These are phyloP conservation scores for Emys orbicularis DNA, from an alignment of 2,797 vertebrate genomes.

Conservation along the genomic window DNA sequence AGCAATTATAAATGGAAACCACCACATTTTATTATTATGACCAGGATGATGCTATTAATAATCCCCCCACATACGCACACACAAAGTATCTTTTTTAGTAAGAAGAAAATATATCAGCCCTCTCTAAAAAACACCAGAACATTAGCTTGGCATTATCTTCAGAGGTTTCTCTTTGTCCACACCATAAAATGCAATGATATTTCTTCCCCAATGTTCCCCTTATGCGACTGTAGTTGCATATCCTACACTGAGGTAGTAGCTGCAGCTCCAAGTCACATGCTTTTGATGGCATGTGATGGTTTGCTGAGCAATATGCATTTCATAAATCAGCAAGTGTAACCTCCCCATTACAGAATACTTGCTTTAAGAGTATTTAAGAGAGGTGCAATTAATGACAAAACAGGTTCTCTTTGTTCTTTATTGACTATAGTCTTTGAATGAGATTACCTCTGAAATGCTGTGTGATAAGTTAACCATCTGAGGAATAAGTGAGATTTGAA, in stretches of 20 bases:
- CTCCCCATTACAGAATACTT: not conserved
- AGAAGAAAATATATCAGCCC: not conserved
- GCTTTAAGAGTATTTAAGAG: not conserved
- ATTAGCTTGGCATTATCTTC: not conserved
- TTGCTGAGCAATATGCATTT: not conserved
- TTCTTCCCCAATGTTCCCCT: not conserved
- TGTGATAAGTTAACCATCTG: not conserved
- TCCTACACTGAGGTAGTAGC: not conserved
- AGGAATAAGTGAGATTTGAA: not conserved
- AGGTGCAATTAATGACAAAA: not conserved
- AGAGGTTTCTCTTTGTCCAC: not conserved
- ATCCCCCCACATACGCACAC: not conserved
- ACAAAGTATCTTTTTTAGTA: not conserved
- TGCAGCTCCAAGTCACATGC: not conserved
- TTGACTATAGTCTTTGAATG: too few relatives aligned
- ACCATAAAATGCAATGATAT: not conserved
- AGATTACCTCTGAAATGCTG: not conserved
- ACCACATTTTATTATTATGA: not conserved
- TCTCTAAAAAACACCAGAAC: not conserved
- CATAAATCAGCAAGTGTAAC: not conserved
- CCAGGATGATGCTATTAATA: not conserved
- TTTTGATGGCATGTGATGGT: not conserved
- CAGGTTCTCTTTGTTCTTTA: not conserved
- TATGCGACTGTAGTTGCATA: not conserved
- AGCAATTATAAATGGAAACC: not conserved